Evolutionary conservation across 2,797 vertebrate genomes (phyloP), one percentile per base, ranked within the genome.

Genomic region (Margarornis squamiger): DNA sequence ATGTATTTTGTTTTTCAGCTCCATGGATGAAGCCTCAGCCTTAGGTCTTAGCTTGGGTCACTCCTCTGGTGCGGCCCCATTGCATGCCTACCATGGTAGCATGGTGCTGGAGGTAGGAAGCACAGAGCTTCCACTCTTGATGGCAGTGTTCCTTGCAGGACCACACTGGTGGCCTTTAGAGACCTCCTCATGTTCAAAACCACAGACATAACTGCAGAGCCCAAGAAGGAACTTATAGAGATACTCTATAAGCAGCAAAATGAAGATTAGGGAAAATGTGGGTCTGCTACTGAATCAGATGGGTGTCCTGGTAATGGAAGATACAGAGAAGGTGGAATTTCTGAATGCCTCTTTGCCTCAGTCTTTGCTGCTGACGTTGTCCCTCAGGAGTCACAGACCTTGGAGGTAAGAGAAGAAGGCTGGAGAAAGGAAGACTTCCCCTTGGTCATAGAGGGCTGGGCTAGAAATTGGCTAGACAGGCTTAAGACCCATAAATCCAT

Each of bases 71-170:
- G 43, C 34, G 39, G 17, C 19, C 7, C n/a, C 29, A 65, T 18
- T 66, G 39, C 3, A 0, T 5, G 8, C 18, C 24, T 8, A 2
- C 0, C 2, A 24, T 2, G 6, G 58, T 20, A 36, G 46, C 32
- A 68, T 27, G 1, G 4, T 30, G 65, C 24, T 20, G 26, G 36
- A 70, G 22, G 3, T 6, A 4, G 23, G 41, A 59, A 63, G 23
- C 17, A 26, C 45, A 79, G 66, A 70, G 18, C 32, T 76, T 24
- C 18, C 13, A 21, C 48, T 76, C 26, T 12, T 36, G 68, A 38
- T 43, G 45, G 23, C 63, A 79, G 4, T 8, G 29, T 18, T 77
- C 73, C 32, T 62, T 78, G 51, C 5, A 73, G 74, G 19, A 78
- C 24, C 10, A 57, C 41, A 70, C 39, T 4, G 48, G 45, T 59